These are phyloP conservation scores for Lichenostomus cassidix DNA, from an alignment of 2,113 vertebrate species.

Conservation along the genomic window DNA sequence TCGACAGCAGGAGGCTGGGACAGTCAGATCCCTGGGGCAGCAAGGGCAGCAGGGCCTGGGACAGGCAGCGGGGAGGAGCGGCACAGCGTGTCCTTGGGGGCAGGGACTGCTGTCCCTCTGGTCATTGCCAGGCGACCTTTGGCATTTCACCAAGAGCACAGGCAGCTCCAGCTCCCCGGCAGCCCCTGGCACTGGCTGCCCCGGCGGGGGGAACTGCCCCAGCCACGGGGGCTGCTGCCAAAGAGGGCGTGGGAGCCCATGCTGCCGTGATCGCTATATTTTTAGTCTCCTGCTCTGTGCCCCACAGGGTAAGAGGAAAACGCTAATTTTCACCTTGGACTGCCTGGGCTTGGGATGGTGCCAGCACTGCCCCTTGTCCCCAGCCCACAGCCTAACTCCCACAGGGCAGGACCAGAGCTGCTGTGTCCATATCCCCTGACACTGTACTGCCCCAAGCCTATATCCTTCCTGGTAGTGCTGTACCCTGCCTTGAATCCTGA, in stretches of 20 bases:
- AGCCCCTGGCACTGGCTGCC: constrained; percentile 40
- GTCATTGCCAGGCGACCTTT: not conserved
- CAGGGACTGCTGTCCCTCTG: not conserved
- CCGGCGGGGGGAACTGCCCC: not conserved
- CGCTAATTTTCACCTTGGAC: constrained; percentile 15
- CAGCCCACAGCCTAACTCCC: accelerated
- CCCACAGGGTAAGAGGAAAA: constrained; percentile 1
- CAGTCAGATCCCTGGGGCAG: not conserved
- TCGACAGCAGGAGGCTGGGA: not conserved
- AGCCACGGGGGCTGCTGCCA: not conserved
- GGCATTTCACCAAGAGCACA: constrained; percentile 14
- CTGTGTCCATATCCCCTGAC: accelerated
- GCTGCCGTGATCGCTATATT: not conserved
- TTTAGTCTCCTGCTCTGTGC: not conserved
- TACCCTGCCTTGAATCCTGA: accelerated
- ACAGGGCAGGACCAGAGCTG: not conserved
- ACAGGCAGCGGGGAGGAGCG: not conserved
- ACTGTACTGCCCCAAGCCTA: accelerated
- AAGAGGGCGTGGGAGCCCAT: not conserved
- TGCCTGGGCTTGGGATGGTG: not conserved
- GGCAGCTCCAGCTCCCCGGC: constrained; percentile 7
- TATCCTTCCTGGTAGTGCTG: accelerated
- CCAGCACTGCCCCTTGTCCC: not conserved
- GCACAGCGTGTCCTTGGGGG: constrained; percentile 4
- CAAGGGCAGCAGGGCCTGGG: not conserved